phyloP scores from a whole-genome alignment of 2,888 invertebrate species.

The Standfussiana lucernea region DNA sequence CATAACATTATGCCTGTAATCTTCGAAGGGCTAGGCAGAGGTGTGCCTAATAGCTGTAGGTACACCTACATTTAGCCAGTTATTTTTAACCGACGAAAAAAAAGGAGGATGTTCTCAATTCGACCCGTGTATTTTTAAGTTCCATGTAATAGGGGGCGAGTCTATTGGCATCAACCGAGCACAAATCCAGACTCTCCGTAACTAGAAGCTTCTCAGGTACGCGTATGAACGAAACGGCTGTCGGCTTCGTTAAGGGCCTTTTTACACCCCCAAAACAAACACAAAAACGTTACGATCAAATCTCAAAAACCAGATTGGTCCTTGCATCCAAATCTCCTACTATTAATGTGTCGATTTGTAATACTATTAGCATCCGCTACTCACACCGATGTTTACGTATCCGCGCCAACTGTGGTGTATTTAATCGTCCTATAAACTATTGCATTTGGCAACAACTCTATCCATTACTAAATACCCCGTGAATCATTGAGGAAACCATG shows the following conservation, averaged over 20 bases:
- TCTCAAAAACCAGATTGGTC: background rate
- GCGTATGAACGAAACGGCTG: background rate
- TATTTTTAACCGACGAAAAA: too few relatives aligned
- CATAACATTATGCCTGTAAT: background rate
- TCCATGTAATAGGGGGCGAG: background rate
- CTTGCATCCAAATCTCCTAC: too few relatives aligned
- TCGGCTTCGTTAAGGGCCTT: background rate
- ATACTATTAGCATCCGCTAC: slow-evolving; percentile 11
- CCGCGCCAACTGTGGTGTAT: slow-evolving; percentile 53
- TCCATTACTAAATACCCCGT: slow-evolving; percentile 21
- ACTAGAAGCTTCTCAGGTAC: background rate
- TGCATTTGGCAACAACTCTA: slow-evolving; percentile 46
- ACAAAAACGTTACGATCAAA: background rate
- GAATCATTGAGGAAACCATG: slow-evolving; percentile 42
- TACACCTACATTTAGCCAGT: background rate
- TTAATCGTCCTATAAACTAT: slow-evolving; percentile 48
- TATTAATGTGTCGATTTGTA: slow-evolving; percentile 22
- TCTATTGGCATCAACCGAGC: background rate
- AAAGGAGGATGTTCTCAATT: too few relatives aligned
- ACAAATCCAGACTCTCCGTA: background rate
- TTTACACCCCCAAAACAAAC: background rate
- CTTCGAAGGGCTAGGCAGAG: background rate
- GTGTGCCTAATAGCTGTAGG: background rate
- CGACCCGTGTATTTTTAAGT: too few relatives aligned
- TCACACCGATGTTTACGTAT: slow-evolving; percentile 40